Percentiles rank a stretch among this genome's conserved stretches.
phyloP scores from a whole-genome alignment of 2,113 vertebrate species.

The Coracopsis vasa region DNA sequence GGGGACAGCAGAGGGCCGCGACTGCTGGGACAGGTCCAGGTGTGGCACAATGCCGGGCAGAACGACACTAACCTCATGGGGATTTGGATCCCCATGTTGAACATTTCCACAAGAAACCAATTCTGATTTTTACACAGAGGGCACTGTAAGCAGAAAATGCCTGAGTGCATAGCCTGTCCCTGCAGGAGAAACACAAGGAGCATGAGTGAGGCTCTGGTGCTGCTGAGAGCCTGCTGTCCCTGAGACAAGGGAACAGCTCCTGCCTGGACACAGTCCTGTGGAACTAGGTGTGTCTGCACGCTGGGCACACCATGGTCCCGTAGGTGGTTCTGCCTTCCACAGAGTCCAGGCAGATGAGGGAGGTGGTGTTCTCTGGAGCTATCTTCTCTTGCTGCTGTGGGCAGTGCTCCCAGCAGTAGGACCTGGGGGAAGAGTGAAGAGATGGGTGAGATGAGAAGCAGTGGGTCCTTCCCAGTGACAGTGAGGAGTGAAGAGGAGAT shows the following conservation, averaged over 20 bases:
- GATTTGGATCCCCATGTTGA: background rate
- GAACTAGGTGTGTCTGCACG: background rate
- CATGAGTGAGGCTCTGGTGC: background rate
- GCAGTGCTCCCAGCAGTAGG: slow-evolving; percentile 1
- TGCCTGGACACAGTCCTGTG: background rate
- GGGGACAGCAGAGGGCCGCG: accelerated
- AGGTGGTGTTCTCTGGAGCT: accelerated
- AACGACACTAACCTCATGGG: background rate
- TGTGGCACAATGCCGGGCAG: background rate
- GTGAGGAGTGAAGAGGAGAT: accelerated
- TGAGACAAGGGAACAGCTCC: background rate
- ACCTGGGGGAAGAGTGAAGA: background rate
- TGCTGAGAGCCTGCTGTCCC: background rate
- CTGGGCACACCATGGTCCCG: background rate
- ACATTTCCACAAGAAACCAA: background rate
- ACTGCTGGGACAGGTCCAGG: background rate
- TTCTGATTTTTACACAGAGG: background rate
- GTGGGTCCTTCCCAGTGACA: accelerated
- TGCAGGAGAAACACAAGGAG: background rate
- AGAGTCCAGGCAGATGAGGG: background rate
- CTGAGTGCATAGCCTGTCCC: background rate
- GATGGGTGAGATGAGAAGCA: accelerated
- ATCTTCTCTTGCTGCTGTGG: background rate
- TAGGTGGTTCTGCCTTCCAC: background rate
- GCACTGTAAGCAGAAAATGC: background rate